phyloP scores from a whole-genome alignment of 2,797 vertebrate genomes.

The Distichodus sexfasciatus region DNA sequence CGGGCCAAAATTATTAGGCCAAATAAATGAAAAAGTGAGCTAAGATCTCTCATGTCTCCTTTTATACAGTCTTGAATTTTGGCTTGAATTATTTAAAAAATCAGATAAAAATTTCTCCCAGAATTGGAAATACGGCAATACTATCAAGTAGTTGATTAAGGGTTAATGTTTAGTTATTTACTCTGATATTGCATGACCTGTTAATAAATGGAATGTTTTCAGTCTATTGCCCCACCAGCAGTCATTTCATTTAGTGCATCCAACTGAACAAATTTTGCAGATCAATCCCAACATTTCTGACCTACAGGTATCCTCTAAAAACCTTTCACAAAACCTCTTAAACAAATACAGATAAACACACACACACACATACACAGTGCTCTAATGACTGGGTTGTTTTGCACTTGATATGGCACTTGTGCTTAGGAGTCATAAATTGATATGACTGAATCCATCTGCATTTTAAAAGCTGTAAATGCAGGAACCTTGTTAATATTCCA shows the following conservation, averaged over 20 bases:
- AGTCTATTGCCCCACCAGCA: background rate
- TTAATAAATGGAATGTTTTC: background rate
- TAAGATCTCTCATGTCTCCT: no score
- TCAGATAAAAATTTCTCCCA: no score
- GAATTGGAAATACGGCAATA: no score
- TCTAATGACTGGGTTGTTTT: slow-evolving; percentile 20
- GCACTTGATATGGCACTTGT: slow-evolving; percentile 47
- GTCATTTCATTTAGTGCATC: background rate
- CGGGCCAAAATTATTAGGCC: no score
- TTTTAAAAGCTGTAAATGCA: slow-evolving; percentile 27
- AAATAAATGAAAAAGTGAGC: no score
- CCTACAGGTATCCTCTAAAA: background rate
- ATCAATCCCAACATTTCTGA: background rate
- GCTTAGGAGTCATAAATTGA: slow-evolving; percentile 25
- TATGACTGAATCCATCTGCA: slow-evolving; percentile 26
- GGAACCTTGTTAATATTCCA: slow-evolving; percentile 9
- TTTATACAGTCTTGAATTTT: no score
- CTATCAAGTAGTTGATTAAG: background rate
- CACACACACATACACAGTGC: slow-evolving; percentile 44
- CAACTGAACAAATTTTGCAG: background rate
- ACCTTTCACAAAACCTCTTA: slow-evolving; percentile 29
- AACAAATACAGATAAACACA: slow-evolving; percentile 18
- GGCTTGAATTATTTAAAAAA: no score
- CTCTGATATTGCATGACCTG: background rate
- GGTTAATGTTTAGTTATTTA: background rate